Conservation (phyloP, 2,113 vertebrate genomes). For the Malurus cyaneus region DNA sequence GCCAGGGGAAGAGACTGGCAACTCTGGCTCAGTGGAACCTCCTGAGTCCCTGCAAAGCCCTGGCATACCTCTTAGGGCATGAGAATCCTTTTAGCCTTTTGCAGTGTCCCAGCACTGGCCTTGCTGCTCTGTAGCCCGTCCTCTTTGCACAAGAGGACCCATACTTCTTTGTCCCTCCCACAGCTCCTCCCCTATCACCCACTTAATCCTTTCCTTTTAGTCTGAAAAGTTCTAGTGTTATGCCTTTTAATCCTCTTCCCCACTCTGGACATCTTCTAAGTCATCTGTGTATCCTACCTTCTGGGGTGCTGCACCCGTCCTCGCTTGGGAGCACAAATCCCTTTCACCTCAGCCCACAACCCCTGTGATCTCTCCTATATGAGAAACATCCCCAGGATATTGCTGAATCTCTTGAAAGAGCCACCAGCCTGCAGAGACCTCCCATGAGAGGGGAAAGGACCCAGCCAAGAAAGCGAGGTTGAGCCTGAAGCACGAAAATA, state of each 20-base stretch:
- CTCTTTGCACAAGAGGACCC: neutral
- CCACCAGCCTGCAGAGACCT: neutral
- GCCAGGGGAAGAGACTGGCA: neutral
- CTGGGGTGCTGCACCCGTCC: neutral
- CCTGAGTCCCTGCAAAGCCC: neutral
- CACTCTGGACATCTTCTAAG: neutral
- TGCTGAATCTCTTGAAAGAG: neutral
- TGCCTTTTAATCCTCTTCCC: neutral
- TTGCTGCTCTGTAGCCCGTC: neutral
- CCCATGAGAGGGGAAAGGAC: neutral
- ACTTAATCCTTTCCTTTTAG: neutral
- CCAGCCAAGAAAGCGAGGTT: neutral
- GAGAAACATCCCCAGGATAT: neutral
- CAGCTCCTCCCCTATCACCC: neutral
- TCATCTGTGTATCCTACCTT: neutral
- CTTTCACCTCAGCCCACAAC: neutral
- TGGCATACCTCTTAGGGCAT: neutral
- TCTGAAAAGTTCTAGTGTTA: neutral
- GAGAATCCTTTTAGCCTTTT: neutral
- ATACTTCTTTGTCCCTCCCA: neutral
- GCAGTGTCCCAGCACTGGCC: neutral
- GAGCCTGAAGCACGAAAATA: neutral
- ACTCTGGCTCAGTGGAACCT: neutral
- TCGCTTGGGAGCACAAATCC: accelerated
- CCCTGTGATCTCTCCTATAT: neutral